Conservation (phyloP, 2,113 vertebrate genomes). For the Semnornis frantzii region DNA sequence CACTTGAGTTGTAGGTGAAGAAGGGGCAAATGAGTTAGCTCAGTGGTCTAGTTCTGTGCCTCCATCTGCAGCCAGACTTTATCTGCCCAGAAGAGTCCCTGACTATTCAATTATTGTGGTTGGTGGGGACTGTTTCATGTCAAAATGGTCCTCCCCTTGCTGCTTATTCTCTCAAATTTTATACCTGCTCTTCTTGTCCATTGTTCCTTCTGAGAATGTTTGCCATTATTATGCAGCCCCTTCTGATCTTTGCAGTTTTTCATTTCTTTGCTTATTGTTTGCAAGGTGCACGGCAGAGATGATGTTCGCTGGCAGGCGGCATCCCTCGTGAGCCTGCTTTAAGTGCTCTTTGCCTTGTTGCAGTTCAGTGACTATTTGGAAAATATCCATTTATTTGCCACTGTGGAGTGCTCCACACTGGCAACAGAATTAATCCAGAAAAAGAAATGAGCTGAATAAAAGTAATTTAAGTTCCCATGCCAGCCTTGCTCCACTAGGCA, state of each 20-base stretch:
- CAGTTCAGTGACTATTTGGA: conserved; percentile 3
- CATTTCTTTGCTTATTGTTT: background rate
- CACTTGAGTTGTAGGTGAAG: background rate
- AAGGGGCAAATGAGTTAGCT: background rate
- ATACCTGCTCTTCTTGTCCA: background rate
- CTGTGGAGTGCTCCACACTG: conserved; percentile 4
- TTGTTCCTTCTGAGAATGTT: background rate
- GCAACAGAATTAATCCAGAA: conserved; percentile 31
- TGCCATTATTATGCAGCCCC: background rate
- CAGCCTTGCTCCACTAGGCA: conserved; percentile 15
- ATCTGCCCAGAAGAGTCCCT: background rate
- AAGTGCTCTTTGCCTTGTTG: background rate
- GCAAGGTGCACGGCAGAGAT: background rate
- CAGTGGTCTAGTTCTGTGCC: background rate
- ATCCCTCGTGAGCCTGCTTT: background rate
- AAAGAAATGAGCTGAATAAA: background rate
- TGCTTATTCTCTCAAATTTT: background rate
- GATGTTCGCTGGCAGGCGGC: background rate
- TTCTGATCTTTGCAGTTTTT: background rate
- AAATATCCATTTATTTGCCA: conserved; percentile 56
- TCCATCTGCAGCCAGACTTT: background rate
- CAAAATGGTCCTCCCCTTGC: background rate
- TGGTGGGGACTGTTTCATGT: background rate
- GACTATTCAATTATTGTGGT: background rate
- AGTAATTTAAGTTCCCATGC: background rate